Conservation (phyloP, 2,797 vertebrate species). For the Brotula barbata region DNA sequence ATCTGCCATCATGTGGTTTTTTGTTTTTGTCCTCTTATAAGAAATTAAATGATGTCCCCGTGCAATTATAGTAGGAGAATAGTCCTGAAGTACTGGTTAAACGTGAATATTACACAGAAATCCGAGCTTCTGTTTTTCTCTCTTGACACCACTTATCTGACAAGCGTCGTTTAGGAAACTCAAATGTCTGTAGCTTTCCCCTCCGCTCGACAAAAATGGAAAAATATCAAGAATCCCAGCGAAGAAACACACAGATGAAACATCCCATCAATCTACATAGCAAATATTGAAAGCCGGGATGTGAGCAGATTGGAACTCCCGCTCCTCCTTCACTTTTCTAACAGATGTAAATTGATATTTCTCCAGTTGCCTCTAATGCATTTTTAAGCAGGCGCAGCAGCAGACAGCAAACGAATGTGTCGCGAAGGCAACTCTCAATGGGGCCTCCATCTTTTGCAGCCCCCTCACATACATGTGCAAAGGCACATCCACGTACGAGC, state of each 20-base stretch:
- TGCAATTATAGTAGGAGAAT: too few species aligned
- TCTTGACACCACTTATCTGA: too few species aligned
- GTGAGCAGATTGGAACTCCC: constrained; percentile 33
- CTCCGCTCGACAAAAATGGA: not conserved
- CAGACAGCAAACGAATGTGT: constrained; percentile 69
- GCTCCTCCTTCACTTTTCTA: constrained; percentile 55
- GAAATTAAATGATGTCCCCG: too few species aligned
- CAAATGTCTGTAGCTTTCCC: constrained; percentile 19
- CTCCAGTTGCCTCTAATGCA: constrained; percentile 75
- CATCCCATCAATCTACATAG: constrained; percentile 65
- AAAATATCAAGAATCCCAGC: constrained; percentile 12
- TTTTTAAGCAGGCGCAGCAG: constrained; percentile 80
- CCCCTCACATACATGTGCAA: constrained; percentile 33
- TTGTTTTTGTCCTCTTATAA: too few species aligned
- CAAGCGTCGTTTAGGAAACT: not conserved
- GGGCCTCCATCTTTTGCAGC: constrained; percentile 60
- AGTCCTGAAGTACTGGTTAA: too few species aligned
- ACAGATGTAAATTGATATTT: constrained; percentile 75
- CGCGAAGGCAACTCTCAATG: constrained; percentile 38
- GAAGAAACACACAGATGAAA: constrained; percentile 39
- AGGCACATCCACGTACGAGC: constrained; percentile 2
- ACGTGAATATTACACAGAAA: too few species aligned
- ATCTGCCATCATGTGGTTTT: too few species aligned
- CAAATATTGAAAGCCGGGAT: constrained; percentile 66
- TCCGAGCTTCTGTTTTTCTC: too few species aligned